Base-by-base conservation (phyloP, 2,888 invertebrate species). In the Amblyteles armatorius region DNA sequence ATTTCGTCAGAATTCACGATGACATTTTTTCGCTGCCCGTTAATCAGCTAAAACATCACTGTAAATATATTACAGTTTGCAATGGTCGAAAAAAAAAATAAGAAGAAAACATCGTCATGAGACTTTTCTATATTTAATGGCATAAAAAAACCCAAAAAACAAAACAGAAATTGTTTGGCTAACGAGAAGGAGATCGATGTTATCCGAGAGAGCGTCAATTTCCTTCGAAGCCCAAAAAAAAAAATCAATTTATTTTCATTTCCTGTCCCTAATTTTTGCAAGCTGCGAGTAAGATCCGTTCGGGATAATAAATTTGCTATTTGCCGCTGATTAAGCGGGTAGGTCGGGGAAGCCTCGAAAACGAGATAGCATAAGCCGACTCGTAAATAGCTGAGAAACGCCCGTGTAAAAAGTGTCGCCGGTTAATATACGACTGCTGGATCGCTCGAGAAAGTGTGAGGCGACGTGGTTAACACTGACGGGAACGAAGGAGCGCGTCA, bases 401-500 rank as follows among this genome's bases (percentile, higher is more conserved):
- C 16, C 33, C 16, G 33, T 33, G 36, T 40, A 40, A 67, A 40
- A 67, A 40, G 40, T 19, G 36, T 50, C 71, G 33, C 65, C 40
- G 71, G 22, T 29, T 57, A 65, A 72, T 36, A 73, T 72, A 65
- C 26, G 72, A 72, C 40, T 29, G 72, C 11, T 16, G 33, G 33
- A 77, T 77, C 73, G 52, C 44, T 22, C 50, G 77, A 19, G 44
- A 77, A 81, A 84, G 81, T 77, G 74, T 67, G 67, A 55, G 74
- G 63, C 50, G 77, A 65, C 36, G 63, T 52, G 57, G 65, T 69
- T 60, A 44, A 19, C 72, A 60, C 78, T 77, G 82, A 79, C 71
- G 73, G 52, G 76, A 82, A 77, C 67, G 73, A 81, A 74, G 69
- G 44, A 80, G 79, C 80, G 83, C 80, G 83, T 81, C 79, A 86